phyloP scores from a whole-genome alignment of 2,113 vertebrate genomes.

The Pygoscelis adeliae region DNA sequence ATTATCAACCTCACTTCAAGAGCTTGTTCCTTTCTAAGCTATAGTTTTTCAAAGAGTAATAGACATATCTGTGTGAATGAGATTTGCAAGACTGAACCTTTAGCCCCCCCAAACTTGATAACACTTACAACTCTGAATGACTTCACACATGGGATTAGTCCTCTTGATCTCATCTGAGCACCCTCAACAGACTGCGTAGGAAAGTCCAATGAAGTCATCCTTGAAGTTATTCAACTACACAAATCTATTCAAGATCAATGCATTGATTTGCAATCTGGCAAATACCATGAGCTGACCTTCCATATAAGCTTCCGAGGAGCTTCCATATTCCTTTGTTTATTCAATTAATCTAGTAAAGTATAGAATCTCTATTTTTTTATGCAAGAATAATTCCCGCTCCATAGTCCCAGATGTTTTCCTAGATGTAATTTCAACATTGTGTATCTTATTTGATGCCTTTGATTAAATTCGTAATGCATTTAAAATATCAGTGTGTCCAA shows the following conservation, averaged over 20 bases:
- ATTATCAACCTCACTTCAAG: neutral
- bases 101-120: neutral
- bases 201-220: neutral
- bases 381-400: neutral
- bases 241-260: neutral
- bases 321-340: neutral
- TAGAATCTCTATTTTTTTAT: neutral
- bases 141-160: neutral
- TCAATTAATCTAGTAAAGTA: neutral
- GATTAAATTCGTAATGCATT: conserved; percentile 49
- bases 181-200: neutral
- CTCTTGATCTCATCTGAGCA: neutral
- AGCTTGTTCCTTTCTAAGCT: neutral
- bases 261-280: neutral
- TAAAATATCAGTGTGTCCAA: conserved; percentile 22
- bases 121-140: neutral
- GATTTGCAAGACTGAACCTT: neutral
- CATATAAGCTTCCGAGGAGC: neutral
- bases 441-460: neutral
- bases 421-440: conserved; percentile 1
- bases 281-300: neutral
- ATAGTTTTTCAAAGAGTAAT: neutral
- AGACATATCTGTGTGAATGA: neutral
- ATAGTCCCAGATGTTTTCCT: conserved; percentile 41
- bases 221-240: neutral